Conservation (phyloP, 1,140 invertebrate species). For the Trichogramma pretiosum region DNA sequence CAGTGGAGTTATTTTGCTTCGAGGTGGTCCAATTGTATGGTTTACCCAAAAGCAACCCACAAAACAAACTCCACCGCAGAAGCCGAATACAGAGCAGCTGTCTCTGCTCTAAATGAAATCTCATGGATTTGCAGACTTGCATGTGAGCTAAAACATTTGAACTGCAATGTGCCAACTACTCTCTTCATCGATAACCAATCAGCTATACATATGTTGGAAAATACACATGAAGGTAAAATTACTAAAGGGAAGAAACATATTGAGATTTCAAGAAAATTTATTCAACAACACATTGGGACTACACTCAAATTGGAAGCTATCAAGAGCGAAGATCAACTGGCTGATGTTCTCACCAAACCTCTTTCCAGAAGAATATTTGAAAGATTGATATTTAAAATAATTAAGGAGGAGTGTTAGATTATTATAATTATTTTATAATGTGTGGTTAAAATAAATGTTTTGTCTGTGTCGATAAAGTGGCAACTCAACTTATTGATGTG, state of each 20-base stretch:
- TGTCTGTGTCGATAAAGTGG: too few species aligned
- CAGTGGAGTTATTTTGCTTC: slow-evolving; percentile 14
- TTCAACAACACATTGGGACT: too few species aligned
- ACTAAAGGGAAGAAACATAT: too few species aligned
- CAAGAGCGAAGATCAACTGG: slow-evolving; percentile 10
- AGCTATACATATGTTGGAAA: slow-evolving; percentile 21
- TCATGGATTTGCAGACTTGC: slow-evolving; percentile 16
- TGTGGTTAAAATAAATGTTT: too few species aligned
- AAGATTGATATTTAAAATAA: slow-evolving; percentile 14
- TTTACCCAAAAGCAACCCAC: slow-evolving; percentile 17
- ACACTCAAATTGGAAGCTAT: slow-evolving; percentile 9
- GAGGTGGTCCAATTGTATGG: slow-evolving; percentile 19
- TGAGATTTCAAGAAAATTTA: too few species aligned
- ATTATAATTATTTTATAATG: slow-evolving; percentile 8
- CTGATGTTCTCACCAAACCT: slow-evolving; percentile 19
- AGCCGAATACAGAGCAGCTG: slow-evolving; percentile 23
- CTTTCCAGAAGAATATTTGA: slow-evolving; percentile 4
- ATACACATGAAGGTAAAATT: slow-evolving; percentile 20
- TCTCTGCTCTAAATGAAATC: slow-evolving; percentile 19
- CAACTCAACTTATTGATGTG: too few species aligned
- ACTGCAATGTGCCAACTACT: slow-evolving; percentile 12
- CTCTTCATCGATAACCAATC: slow-evolving; percentile 19
- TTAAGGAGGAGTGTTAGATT: slow-evolving; percentile 19
- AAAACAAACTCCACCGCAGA: slow-evolving; percentile 22
- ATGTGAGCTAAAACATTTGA: slow-evolving; percentile 13